A percentile compares a stretch with the other conserved stretches of the same genome.
phyloP scores from a whole-genome alignment of 2,888 invertebrate genomes.

The Oscheius myriophilus region DNA sequence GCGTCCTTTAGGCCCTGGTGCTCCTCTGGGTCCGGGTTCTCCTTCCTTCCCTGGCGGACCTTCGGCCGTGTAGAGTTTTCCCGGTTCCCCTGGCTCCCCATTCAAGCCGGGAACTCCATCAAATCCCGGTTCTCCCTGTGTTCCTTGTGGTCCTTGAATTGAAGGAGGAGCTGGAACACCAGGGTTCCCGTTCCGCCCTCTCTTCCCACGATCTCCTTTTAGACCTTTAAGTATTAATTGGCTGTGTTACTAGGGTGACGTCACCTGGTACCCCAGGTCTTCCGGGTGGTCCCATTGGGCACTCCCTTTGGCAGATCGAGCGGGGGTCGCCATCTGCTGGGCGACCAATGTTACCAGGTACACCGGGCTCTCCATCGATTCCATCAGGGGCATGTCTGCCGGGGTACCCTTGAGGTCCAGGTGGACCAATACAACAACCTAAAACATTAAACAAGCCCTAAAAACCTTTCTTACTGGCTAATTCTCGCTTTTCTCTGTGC shows the following conservation, averaged over 20 bases:
- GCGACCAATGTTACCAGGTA: slow-evolving; percentile 40
- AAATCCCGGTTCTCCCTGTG: slow-evolving; percentile 46
- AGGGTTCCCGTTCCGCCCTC: slow-evolving; percentile 37
- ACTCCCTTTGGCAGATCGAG: slow-evolving; percentile 40
- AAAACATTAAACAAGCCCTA: slow-evolving; percentile 8
- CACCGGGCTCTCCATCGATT: slow-evolving; percentile 45
- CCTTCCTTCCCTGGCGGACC: slow-evolving; percentile 54
- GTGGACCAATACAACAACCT: slow-evolving; percentile 49
- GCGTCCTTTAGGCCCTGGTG: slow-evolving; percentile 44
- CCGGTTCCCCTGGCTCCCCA: slow-evolving; percentile 47
- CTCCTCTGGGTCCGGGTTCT: slow-evolving; percentile 44
- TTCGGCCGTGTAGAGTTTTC: slow-evolving; percentile 43
- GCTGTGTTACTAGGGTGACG: too few species aligned
- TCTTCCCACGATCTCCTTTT: slow-evolving; percentile 44
- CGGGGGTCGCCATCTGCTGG: slow-evolving; percentile 48
- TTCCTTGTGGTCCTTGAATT: slow-evolving; percentile 40
- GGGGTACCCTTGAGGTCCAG: slow-evolving; percentile 45
- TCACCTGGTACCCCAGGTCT: background rate
- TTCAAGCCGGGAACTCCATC: slow-evolving; percentile 33
- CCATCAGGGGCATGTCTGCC: slow-evolving; percentile 46
- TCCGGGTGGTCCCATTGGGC: slow-evolving; percentile 46
- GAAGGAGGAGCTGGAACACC: slow-evolving; percentile 44
- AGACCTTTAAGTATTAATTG: slow-evolving; percentile 16
- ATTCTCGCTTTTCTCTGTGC: slow-evolving; percentile 34
- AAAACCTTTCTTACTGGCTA: slow-evolving; percentile 18